phyloP scores from a whole-genome alignment of 2,888 invertebrate genomes.

The Lasioglossum leucozonium region DNA sequence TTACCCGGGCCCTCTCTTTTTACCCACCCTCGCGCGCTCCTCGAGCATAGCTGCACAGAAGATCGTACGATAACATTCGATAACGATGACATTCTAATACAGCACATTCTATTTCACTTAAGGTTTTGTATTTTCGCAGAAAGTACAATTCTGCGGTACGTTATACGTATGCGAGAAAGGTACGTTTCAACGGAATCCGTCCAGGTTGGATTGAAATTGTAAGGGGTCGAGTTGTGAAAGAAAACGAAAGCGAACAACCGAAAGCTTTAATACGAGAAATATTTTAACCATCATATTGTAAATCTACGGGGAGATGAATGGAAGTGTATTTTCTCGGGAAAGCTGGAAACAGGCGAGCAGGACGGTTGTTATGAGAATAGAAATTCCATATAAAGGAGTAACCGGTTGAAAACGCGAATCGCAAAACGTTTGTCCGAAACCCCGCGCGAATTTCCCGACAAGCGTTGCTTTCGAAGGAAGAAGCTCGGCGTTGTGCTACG shows the following conservation, averaged over 20 bases:
- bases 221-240: background rate
- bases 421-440: slow-evolving; percentile 35
- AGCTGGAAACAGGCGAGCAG: background rate
- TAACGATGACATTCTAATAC: background rate
- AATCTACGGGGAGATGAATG: background rate
- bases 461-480: background rate
- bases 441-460: slow-evolving; percentile 37
- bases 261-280: background rate
- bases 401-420: slow-evolving; percentile 20
- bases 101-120: background rate
- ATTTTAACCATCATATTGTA: background rate
- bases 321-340: background rate
- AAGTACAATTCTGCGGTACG: too few relatives aligned
- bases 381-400: background rate
- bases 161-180: too few relatives aligned
- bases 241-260: background rate
- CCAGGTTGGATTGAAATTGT: background rate
- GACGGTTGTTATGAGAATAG: background rate
- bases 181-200: background rate
- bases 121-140: too few relatives aligned
- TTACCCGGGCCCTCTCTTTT: background rate
- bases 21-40: background rate
- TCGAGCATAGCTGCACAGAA: background rate
- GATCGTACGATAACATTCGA: background rate
- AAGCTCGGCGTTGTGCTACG: background rate